These are phyloP conservation scores for Chionomys nivalis DNA, from an alignment of 2,113 vertebrate genomes.

Conservation along the genomic window DNA sequence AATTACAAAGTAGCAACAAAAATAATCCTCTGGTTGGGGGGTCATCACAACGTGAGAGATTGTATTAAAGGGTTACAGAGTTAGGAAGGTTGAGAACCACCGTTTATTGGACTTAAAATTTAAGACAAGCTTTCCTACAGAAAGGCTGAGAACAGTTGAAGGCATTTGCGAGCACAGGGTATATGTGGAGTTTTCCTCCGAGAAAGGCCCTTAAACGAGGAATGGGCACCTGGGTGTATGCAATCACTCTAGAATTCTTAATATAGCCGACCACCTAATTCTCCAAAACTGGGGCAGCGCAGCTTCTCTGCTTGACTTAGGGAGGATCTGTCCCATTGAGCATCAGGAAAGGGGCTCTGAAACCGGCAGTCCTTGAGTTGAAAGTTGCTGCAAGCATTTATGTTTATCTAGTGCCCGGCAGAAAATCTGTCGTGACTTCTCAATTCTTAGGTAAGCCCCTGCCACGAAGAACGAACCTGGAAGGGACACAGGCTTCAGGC, in stretches of 20 bases:
- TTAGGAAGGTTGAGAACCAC: not conserved
- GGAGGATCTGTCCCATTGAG: not conserved
- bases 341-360: not conserved
- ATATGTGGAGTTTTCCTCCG: not conserved
- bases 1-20: not conserved
- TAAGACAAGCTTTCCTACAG: not conserved
- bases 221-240: not conserved
- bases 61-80: not conserved
- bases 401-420: not conserved
- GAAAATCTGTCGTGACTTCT: constrained; percentile 39
- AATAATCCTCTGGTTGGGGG: not conserved
- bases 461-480: not conserved
- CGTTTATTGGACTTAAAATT: not conserved
- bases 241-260: not conserved
- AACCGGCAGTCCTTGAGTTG: not conserved
- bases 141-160: not conserved
- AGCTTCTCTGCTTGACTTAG: not conserved
- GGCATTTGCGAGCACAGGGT: not conserved
- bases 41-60: not conserved
- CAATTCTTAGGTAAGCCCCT: not conserved
- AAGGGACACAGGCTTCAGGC: not conserved
- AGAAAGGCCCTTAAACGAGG: not conserved
- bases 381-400: not conserved
- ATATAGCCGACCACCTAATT: not conserved
- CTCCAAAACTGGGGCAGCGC: not conserved